Evolutionary conservation across 2,888 invertebrate species (phyloP).

Genomic region (Ophonus ardosiacus): DNA sequence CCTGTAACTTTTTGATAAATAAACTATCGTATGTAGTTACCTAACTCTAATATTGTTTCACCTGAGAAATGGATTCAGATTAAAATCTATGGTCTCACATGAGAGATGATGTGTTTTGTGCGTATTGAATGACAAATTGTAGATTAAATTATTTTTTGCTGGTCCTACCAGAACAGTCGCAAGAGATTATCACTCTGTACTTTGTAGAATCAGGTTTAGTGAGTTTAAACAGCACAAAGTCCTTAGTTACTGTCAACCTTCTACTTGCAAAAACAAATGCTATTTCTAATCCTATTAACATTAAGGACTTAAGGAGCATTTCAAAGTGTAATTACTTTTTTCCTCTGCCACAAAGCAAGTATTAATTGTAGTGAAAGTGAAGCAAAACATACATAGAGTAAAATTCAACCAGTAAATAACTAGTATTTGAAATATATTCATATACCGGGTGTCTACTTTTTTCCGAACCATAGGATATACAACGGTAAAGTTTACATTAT

Average conservation of each 20-base stretch:
- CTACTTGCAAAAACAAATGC: conserved; percentile 20
- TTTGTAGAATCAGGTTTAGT: conserved; percentile 17
- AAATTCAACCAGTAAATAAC: neutral
- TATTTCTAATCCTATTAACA: conserved; percentile 31
- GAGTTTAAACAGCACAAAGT: conserved; percentile 11
- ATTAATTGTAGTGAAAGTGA: conserved; percentile 5
- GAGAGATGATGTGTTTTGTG: neutral
- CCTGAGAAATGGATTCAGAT: too few species aligned
- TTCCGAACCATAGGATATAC: too few species aligned
- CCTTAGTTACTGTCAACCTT: conserved; percentile 29
- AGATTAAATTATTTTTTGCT: conserved; percentile 37
- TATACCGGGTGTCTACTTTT: too few species aligned
- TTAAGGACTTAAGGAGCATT: conserved; percentile 31
- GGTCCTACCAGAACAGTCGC: neutral
- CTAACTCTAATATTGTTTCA: too few species aligned
- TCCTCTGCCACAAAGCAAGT: conserved; percentile 3
- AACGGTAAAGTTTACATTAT: too few species aligned
- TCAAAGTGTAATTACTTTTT: conserved; percentile 44
- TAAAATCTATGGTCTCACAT: too few species aligned
- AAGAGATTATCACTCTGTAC: conserved; percentile 25
- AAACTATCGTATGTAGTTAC: too few species aligned
- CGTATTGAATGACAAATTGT: conserved; percentile 10
- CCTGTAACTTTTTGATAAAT: too few species aligned
- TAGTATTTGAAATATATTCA: neutral
- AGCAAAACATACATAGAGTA: neutral